Base-by-base conservation (phyloP, 2,888 invertebrate genomes). In the Melinopterus prodromus region DNA sequence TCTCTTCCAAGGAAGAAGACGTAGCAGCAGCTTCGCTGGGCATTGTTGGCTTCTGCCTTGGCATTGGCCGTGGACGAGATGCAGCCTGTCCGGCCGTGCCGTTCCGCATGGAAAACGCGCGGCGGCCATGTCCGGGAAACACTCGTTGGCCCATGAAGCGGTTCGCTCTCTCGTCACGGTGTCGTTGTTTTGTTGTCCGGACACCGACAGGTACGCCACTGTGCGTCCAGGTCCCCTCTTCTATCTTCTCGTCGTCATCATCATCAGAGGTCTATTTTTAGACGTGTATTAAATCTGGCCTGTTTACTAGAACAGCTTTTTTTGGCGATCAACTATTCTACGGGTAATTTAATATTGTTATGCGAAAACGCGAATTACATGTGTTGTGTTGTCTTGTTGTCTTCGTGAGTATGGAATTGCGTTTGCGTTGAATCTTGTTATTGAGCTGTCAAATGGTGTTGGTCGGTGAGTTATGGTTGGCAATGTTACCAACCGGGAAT, bases 121-220 rank as follows among this genome's bases (percentile, higher is more conserved):
- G 83, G 85, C 82, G 83, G 85, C 86, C 78, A 78, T 80, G 86
- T 87, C 87, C 87, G 87, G 87, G 87, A 87, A 86, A 84, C 86
- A 85, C 84, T 86, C 86, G 87, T 85, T 85, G 85, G 86, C 84
- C 86, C 87, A 86, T 86, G 85, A 87, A 86, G 85, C 78, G 83
- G 81, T 12, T 53, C 53, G 85, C 83, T 82, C 84, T 85, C 84
- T 80, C 83, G 84, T 81, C 82, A 76, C 81, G 80, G 82, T 83
- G 82, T 83, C 84, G 83, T 84, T 78, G 80, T 80, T 81, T 78
- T 77, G 82, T 83, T 80, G 80, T 81, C 82, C 83, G 82, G 84
- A 83, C 81, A 83, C 84, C 80, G 81, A 79, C 83, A 84, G 84
- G 84, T 83, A 84, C 84, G 84, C 84, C 84, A 84, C 83, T 84